A percentile compares a stretch with the other conserved stretches of the same genome.
Evolutionary conservation across 2,113 vertebrate genomes (phyloP).

Genomic region (Cyanoderma ruficeps): DNA sequence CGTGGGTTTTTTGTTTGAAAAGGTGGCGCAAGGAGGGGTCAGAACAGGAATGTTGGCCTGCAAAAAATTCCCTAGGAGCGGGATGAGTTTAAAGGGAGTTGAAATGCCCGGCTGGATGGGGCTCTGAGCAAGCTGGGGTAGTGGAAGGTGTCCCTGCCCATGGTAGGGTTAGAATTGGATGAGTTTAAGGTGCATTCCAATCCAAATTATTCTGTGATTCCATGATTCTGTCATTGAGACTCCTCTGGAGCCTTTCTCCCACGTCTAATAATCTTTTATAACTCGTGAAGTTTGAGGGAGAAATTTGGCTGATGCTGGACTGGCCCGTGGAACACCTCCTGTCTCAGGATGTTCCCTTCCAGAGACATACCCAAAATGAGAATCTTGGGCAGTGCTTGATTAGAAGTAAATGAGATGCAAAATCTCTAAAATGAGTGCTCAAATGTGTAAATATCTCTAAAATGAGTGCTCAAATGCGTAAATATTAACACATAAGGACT

Average conservation of each 20-base stretch:
- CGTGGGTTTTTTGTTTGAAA: neutral
- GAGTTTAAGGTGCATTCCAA: neutral
- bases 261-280: neutral
- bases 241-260: neutral
- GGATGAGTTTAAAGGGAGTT: neutral
- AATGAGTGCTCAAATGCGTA: neutral
- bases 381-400: neutral
- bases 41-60: neutral
- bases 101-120: neutral
- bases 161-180: too few relatives aligned
- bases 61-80: neutral
- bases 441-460: neutral
- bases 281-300: neutral
- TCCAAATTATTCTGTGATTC: neutral
- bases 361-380: neutral
- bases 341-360: neutral
- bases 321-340: neutral
- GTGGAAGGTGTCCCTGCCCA: neutral
- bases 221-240: neutral
- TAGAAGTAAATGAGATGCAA: neutral
- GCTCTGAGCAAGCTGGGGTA: neutral
- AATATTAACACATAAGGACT: neutral
- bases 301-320: neutral
- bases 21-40: neutral
- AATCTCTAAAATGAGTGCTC: neutral